A percentile compares a stretch with the other conserved stretches of the same genome.
Conservation (phyloP, 2,888 invertebrate genomes). For the Nezara viridula region DNA sequence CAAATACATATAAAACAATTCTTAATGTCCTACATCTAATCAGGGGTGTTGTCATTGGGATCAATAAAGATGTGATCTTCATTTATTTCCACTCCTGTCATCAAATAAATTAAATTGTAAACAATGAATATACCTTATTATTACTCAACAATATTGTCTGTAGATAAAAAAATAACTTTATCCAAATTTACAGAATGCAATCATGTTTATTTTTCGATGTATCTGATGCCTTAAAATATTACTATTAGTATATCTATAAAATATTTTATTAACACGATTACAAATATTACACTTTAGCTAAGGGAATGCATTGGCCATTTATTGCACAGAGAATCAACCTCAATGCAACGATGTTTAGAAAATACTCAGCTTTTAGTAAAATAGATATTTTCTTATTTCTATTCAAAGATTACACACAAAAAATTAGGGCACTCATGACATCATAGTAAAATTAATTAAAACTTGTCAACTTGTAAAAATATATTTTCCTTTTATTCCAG, state of each 20-base stretch:
- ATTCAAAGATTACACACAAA: background rate
- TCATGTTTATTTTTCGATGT: background rate
- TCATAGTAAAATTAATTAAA: background rate
- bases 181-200: background rate
- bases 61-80: background rate
- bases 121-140: background rate
- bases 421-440: background rate
- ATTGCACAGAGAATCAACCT: too few relatives aligned
- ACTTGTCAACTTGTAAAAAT: background rate
- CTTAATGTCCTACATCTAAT: background rate
- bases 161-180: background rate
- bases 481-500: background rate
- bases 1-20: background rate
- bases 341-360: background rate
- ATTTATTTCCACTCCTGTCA: background rate
- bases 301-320: too few relatives aligned
- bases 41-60: background rate
- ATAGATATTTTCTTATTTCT: background rate
- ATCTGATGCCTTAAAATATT: background rate
- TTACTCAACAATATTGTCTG: background rate
- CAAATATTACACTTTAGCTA: background rate
- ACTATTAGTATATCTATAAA: background rate
- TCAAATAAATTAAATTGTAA: background rate
- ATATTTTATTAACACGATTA: background rate
- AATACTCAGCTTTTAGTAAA: background rate